Base-by-base conservation (phyloP, 2,113 vertebrate genomes). In the Grammomys surdaster region DNA sequence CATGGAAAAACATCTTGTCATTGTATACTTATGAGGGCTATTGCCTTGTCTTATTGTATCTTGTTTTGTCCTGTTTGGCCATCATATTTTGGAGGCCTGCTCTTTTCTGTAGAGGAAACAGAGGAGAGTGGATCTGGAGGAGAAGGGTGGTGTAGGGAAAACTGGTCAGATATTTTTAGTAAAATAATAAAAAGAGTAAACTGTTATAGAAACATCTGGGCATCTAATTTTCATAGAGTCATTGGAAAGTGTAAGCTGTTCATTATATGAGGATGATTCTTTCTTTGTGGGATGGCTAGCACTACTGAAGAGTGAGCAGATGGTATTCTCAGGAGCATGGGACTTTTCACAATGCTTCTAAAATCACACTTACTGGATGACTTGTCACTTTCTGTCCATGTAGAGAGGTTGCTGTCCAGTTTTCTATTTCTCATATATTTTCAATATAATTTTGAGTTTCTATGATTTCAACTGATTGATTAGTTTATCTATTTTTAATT, bases 1-100 rank as follows among this genome's bases (percentile, higher is more conserved):
- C 67, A 17, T 86, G 96, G 91, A 94, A 54, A 88, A 92, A 11
- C 12, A 95, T 40, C 88, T 86, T 94, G 17, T 81, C 22, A 40
- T 51, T 93, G 33, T 85, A 51, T 78, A 95, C 85, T 91, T 58
- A 36, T 46, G 77, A 20, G 80, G 70, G 36, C 20, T 58, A 10
- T 81, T 56, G 4, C 13, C 78, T 80, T 54, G 17, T 20, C 46
- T 81, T n/a, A n/a, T 81, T 81, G 9, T 56, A 19, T n/a, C 33
- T 80, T 56, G 5, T n/a, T 56, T 80, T 56, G 48, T 36, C 17
- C 2, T n/a, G 10, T n/a, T 81, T 81, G 10, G 5, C 54, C n/a
- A 5, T 24, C 12, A 11, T 54, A 20, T 81, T 36, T 14, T 58
- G 54, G 36, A 58, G 11, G 5, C 2, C 6, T 58, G 54, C 5